Conservation (phyloP, 2,113 vertebrate species). For the Rhegmatorhina hoffmannsi region DNA sequence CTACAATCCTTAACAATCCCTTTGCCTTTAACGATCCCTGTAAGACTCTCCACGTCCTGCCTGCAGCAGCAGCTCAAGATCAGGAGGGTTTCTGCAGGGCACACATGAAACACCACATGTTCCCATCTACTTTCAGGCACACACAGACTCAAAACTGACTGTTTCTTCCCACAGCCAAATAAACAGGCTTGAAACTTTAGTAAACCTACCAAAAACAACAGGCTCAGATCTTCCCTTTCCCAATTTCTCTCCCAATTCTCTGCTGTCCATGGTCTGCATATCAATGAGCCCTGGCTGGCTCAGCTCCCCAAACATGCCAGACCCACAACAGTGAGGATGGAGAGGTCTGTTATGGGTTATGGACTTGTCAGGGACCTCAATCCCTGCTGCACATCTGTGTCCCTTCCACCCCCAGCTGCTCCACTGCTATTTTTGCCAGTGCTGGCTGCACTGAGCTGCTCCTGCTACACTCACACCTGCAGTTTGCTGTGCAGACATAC, state of each 20-base stretch:
- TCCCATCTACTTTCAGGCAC: not conserved
- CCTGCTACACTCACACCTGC: constrained; percentile 8
- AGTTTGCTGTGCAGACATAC: not conserved
- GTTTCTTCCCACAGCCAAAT: not conserved
- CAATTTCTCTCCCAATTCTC: not conserved
- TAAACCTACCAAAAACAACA: not conserved
- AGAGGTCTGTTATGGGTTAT: not conserved
- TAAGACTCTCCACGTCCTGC: not conserved
- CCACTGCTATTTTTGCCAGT: not conserved
- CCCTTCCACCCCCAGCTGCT: not conserved
- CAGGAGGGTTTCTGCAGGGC: not conserved
- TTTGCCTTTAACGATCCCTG: not conserved
- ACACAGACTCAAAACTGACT: not conserved
- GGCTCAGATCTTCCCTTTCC: not conserved
- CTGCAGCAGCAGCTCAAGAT: not conserved
- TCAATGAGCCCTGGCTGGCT: not conserved
- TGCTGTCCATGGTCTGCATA: not conserved
- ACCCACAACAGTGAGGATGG: not conserved
- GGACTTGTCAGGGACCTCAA: not conserved
- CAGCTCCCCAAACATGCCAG: not conserved
- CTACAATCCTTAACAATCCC: not conserved
- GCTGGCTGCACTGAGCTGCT: not conserved
- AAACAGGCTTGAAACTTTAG: not conserved
- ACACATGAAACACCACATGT: not conserved
- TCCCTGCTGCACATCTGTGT: not conserved